phyloP scores from a whole-genome alignment of 2,888 invertebrate species.

The Caenorhabditis sp. region DNA sequence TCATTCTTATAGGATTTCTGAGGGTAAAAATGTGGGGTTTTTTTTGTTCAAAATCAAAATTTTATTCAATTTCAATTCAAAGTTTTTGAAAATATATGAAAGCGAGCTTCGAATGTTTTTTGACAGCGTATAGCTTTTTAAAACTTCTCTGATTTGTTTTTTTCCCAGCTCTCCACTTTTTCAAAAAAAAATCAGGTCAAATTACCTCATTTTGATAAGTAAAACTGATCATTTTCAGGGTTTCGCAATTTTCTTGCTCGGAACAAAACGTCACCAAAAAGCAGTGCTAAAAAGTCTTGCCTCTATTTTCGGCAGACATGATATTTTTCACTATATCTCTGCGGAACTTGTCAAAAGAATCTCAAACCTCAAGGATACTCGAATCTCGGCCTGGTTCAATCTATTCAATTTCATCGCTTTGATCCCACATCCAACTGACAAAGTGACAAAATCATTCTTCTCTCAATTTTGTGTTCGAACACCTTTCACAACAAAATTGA shows the following conservation, averaged over 20 bases:
- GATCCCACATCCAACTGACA: constrained; percentile 33
- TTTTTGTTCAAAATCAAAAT: no score
- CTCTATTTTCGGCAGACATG: constrained; percentile 33
- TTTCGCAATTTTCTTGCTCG: constrained; percentile 23
- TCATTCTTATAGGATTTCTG: no score
- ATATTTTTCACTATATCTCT: constrained; percentile 36
- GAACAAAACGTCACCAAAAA: constrained; percentile 18
- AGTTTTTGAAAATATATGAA: no score
- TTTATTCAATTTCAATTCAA: no score
- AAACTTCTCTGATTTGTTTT: no score
- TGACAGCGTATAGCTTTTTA: no score
- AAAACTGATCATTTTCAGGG: constrained; percentile 19
- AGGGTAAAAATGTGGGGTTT: no score
- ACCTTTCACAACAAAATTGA: constrained; percentile 12
- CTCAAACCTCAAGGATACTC: constrained; percentile 6
- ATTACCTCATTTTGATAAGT: no score
- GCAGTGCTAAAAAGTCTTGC: constrained; percentile 19
- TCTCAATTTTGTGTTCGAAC: constrained; percentile 25
- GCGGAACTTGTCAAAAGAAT: constrained; percentile 18
- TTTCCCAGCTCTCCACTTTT: no score
- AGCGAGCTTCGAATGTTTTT: no score
- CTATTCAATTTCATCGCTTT: constrained; percentile 35
- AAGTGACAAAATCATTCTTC: constrained; percentile 29
- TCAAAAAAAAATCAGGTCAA: no score
- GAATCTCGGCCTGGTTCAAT: constrained; percentile 31